Percentiles rank a stretch among this genome's conserved stretches.
phyloP scores from a whole-genome alignment of 1,140 invertebrate genomes.

The Apolygus lucorum region DNA sequence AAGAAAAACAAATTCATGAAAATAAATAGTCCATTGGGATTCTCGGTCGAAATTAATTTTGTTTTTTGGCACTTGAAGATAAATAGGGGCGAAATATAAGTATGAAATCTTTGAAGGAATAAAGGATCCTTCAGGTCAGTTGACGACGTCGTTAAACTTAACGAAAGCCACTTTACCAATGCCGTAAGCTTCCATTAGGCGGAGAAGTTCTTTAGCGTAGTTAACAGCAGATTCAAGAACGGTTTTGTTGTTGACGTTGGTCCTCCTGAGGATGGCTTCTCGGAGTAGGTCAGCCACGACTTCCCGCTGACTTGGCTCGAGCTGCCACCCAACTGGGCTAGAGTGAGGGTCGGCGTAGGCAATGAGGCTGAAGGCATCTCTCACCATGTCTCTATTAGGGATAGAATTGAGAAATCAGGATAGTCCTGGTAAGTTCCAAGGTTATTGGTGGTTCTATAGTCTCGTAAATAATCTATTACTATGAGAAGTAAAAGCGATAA shows the following conservation, averaged over 20 bases:
- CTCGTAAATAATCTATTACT: no score
- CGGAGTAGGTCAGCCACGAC: constrained; percentile 89
- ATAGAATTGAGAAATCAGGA: no score
- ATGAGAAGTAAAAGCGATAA: no score
- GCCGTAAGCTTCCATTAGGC: constrained; percentile 77
- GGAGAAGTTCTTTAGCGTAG: constrained; percentile 78
- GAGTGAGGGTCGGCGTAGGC: constrained; percentile 96
- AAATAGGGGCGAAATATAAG: neutral
- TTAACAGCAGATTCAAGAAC: constrained; percentile 83
- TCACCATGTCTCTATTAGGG: constrained; percentile 38
- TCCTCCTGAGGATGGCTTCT: constrained; percentile 90
- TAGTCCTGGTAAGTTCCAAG: no score
- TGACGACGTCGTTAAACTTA: constrained; percentile 5
- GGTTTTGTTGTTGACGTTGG: constrained; percentile 76
- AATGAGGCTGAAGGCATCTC: constrained; percentile 94
- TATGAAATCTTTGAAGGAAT: neutral
- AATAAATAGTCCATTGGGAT: no score
- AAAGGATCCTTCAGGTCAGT: neutral
- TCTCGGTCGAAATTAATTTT: no score
- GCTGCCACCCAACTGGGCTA: constrained; percentile 91
- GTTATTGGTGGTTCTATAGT: no score
- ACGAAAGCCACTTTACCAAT: constrained; percentile 40
- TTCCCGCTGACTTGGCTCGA: constrained; percentile 86
- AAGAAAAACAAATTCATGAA: no score
- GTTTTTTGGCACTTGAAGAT: neutral